Evolutionary conservation across 2,797 vertebrate species (phyloP), one percentile per base, ranked within the genome.

Genomic region (Loris lydekkerianus): DNA sequence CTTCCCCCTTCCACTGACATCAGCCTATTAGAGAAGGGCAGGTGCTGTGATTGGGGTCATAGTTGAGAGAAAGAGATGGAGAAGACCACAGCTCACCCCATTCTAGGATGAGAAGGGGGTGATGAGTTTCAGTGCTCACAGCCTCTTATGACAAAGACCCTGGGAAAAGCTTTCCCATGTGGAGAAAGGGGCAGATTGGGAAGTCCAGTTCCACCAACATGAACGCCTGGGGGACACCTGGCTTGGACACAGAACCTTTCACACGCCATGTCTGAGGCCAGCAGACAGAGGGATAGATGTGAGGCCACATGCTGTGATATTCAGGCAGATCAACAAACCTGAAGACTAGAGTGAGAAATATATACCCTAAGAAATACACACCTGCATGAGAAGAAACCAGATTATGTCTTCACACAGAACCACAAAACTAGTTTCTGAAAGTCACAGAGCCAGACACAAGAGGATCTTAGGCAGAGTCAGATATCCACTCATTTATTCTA

Each of bases 11-110:
- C 80, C 63, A 23, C 95, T 92, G 97, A 95, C 91, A 91, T 61
- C 0, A n/a, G 94, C 97, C 96, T 97, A 86, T 97, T 97, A 97
- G 91, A 96, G 69, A 96, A 97, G 96, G 94, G 95, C 97, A 97
- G 93, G 84, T 91, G 94, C 93, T 96, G 81, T 96, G 97, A 97
- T 92, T 97, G 93, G 95, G 97, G 96, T 97, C 97, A 97, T 37
- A 4, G 20, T 23, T 27, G 86, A 96, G 34, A 89, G 58, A 88
- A 95, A 86, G 78, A 86, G 81, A 95, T 85, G 56, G 37, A 91
- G 87, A 97, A 69, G 96, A 86, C 78, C 92, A 92, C 81, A 82
- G 75, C 58, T 95, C 88, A 77, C 83, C 31, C 65, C 31, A 85
- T n/a, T 72, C 80, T 77, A 34, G 27, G 69, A 70, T 72, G 88